Base-by-base conservation (phyloP, 2,797 vertebrate species). In the Anabas testudineus region DNA sequence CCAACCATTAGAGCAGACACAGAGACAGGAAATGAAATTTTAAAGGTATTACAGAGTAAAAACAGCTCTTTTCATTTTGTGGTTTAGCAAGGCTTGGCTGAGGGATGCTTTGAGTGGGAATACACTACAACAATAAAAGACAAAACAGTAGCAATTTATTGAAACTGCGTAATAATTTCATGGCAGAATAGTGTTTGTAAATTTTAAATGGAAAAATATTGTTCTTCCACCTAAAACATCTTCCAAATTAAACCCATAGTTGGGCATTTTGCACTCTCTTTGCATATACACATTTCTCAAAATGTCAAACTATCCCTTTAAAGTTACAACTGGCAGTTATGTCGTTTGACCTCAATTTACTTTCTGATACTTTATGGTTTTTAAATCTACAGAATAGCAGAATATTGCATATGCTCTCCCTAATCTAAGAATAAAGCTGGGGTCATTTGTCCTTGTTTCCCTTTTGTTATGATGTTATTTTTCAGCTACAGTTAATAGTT, bases 391-490 rank as follows among this genome's bases (percentile, higher is more conserved):
- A 7, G 19, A 34, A 24, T 34, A 22, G 6, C 30, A 54, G n/a
- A 22, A 22, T 36, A 54, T 36, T 21, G 10, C n/a, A 21, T 37
- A 12, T 36, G 28, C 28, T 51, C 16, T 18, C 1, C 26, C 26
- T 14, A 13, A 14, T 14, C 18, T n/a, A n/a, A n/a, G n/a, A n/a
- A n/a, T n/a, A n/a, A n/a, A n/a, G n/a, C n/a, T n/a, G n/a, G n/a
- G n/a, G 28, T 34, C 18, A 32, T 57, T 65, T 61, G 53, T 78
- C 65, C 70, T 74, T 67, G 51, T 46, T 63, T 55, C 60, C 58
- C 51, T 59, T 18, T 52, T 43, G 57, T 30, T 42, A 32, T 22
- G 2, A 37, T 47, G 47, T 19, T 75, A 30, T 59, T 55, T 49
- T 46, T 41, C 19, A n/a, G n/a, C n/a, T n/a, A n/a, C n/a, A n/a